Evolutionary conservation across 2,888 invertebrate species (phyloP).

Genomic region (Meta bourneti): DNA sequence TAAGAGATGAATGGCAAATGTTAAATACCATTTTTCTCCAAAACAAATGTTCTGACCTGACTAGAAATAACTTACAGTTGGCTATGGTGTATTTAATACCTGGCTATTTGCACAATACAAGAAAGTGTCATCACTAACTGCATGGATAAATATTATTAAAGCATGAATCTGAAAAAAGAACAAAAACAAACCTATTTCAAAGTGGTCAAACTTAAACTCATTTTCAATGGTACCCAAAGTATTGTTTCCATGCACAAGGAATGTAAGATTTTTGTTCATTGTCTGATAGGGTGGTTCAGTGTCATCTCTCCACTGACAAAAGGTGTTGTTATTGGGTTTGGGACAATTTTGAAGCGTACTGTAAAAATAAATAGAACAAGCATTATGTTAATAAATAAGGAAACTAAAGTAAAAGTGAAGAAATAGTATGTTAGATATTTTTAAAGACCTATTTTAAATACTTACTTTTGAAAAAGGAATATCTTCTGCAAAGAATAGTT

Average conservation of each 20-base stretch:
- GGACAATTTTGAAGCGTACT: slow-evolving; percentile 47
- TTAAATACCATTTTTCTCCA: background rate
- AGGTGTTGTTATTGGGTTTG: slow-evolving; percentile 36
- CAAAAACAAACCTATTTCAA: slow-evolving; percentile 61
- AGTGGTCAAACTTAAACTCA: slow-evolving; percentile 48
- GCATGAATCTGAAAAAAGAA: too few species aligned
- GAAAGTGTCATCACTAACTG: background rate
- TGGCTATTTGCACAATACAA: too few species aligned
- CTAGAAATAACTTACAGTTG: too few species aligned
- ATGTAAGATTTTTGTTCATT: slow-evolving; percentile 26
- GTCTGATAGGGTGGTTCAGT: slow-evolving; percentile 68
- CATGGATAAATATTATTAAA: background rate
- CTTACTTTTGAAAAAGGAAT: slow-evolving; percentile 29
- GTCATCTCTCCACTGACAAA: slow-evolving; percentile 71
- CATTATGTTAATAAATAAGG: background rate
- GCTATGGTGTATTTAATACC: too few species aligned
- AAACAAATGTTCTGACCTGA: background rate
- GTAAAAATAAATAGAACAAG: background rate
- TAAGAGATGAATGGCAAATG: too few species aligned
- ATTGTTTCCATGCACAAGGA: slow-evolving; percentile 67
- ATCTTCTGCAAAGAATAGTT: slow-evolving; percentile 60
- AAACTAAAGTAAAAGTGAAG: background rate
- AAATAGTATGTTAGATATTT: background rate
- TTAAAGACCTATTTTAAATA: background rate
- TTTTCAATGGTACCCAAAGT: slow-evolving; percentile 59